These are phyloP conservation scores for Matsumurasca onukii DNA, from an alignment of 1,140 invertebrate genomes.

Conservation along the genomic window DNA sequence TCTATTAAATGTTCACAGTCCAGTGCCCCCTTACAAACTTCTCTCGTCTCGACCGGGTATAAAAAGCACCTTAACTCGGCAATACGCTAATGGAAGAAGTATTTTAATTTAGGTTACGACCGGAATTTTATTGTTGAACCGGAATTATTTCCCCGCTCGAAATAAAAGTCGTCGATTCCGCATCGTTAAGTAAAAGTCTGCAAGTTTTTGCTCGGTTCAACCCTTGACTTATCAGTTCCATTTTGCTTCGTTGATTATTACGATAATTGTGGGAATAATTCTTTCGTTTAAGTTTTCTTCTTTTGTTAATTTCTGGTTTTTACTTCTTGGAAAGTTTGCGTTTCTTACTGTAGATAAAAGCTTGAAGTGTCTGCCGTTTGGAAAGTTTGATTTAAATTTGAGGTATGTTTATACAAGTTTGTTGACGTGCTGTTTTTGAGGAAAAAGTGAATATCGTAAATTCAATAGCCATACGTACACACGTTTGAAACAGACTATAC, in stretches of 20 bases:
- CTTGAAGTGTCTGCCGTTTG: no score
- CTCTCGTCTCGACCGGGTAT: neutral
- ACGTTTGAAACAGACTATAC: no score
- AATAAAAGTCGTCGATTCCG: slow-evolving; percentile 3
- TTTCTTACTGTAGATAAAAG: no score
- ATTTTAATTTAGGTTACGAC: neutral
- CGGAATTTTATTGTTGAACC: neutral
- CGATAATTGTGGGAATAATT: slow-evolving; percentile 22
- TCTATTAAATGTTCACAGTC: neutral
- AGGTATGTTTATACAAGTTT: no score
- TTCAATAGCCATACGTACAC: no score
- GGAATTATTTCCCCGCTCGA: neutral
- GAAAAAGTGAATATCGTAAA: no score
- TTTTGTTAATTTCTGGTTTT: neutral
- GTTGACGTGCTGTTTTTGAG: no score
- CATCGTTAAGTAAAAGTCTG: neutral
- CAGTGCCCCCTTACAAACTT: neutral
- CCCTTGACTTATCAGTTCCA: slow-evolving; percentile 16
- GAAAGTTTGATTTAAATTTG: no score
- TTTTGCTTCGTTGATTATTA: slow-evolving; percentile 22
- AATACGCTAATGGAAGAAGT: neutral
- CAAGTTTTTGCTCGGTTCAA: neutral
- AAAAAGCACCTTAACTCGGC: neutral
- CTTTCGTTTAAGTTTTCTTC: neutral
- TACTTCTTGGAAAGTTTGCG: no score